phyloP scores from a whole-genome alignment of 2,797 vertebrate species.

The Typhlichthys eigenmanni region DNA sequence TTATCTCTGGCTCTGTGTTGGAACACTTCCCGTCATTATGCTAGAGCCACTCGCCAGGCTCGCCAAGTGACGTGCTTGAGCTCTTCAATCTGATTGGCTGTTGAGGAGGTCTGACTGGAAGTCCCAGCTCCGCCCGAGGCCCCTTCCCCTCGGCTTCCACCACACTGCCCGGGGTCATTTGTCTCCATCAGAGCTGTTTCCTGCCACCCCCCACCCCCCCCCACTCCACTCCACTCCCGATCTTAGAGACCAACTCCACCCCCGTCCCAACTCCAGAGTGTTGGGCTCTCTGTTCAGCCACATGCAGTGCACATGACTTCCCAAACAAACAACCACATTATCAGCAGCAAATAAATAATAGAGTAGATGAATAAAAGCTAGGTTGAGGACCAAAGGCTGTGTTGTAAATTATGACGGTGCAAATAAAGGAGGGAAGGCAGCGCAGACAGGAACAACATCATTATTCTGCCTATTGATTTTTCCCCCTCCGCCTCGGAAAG shows the following conservation, averaged over 20 bases:
- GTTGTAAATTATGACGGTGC: constrained; percentile 62
- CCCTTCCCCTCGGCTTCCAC: constrained; percentile 1
- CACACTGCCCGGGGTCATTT: not conserved
- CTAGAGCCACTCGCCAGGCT: constrained; percentile 57
- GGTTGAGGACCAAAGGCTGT: constrained; percentile 44
- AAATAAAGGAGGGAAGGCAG: constrained; percentile 48
- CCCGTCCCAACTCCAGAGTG: constrained; percentile 28
- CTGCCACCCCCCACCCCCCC: not conserved
- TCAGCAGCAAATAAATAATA: constrained; percentile 47
- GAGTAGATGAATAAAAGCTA: constrained; percentile 53
- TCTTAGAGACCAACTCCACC: not conserved
- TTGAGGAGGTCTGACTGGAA: constrained; percentile 29
- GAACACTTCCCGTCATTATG: constrained; percentile 80
- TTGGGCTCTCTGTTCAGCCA: constrained; percentile 22
- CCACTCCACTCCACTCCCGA: not conserved
- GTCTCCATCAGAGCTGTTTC: not conserved
- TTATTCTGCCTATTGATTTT: constrained; percentile 76
- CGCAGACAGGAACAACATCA: constrained; percentile 56
- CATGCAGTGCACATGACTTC: not conserved
- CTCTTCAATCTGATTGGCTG: constrained; percentile 8
- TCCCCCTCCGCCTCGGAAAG: constrained; percentile 43
- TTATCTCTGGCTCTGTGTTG: constrained; percentile 70
- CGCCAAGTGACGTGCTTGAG: constrained; percentile 42
- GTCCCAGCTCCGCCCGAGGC: constrained; percentile 12
- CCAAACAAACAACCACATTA: not conserved